Percentiles rank a stretch among this genome's conserved stretches.
phyloP scores from a whole-genome alignment of 2,113 vertebrate genomes.

The Pipa parva region DNA sequence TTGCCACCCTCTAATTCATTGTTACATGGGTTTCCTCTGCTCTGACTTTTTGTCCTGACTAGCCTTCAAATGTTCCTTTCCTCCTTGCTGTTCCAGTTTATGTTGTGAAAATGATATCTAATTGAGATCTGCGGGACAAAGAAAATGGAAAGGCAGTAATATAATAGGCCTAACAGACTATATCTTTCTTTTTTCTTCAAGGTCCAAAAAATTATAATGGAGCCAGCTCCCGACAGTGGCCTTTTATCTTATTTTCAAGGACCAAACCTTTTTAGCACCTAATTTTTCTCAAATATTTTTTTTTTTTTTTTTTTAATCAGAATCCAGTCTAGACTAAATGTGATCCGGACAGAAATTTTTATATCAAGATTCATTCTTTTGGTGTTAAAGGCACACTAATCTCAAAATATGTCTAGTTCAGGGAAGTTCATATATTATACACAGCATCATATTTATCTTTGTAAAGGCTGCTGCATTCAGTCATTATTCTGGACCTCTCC shows the following conservation, averaged over 20 bases:
- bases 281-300: neutral
- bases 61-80: neutral
- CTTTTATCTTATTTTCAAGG: slow-evolving; percentile 70
- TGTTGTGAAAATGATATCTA: neutral
- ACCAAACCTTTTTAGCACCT: slow-evolving; percentile 46
- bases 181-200: slow-evolving; percentile 47
- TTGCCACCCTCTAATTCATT: no score
- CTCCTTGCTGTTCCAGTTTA: neutral
- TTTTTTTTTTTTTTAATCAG: neutral
- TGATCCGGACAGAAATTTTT: neutral
- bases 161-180: neutral
- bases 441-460: no score
- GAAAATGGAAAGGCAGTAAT: neutral
- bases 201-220: slow-evolving; percentile 76
- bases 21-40: no score
- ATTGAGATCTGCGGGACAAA: neutral
- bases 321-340: neutral
- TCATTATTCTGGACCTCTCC: no score
- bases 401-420: no score
- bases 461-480: no score
- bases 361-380: no score
- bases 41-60: neutral
- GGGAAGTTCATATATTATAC: no score
- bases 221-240: slow-evolving; percentile 78
- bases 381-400: no score